Base-by-base conservation (phyloP, 2,888 invertebrate genomes). In the Diogma glabrata region DNA sequence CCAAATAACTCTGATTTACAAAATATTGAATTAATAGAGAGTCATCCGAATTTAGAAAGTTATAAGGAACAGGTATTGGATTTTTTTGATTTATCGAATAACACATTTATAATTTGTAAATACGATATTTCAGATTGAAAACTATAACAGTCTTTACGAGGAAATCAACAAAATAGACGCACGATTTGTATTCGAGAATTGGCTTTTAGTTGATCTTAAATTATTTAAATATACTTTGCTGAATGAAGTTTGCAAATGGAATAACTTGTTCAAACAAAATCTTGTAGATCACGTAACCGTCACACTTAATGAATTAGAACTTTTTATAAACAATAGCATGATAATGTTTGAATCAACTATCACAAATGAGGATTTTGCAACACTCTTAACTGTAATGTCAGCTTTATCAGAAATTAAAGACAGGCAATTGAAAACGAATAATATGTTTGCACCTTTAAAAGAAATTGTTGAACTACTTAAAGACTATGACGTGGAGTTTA, bases 401-500 rank as follows among this genome's bases (percentile, higher is more conserved):
- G 84, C 87, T 57, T 72, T 96, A 36, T 80, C 81, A 56, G 73
- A 76, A 60, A 81, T 85, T n/a, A 79, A 84, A 59, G 92, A 94
- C 56, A 75, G 83, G n/a, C 85, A 85, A 57, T 73, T 76, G 33
- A 73, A 79, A 24, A 92, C 92, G 1, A 91, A 93, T 58, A 78
- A 76, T 33, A 90, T 93, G 87, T 95, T 95, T 64, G 89, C 87
- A 24, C 92, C 93, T 0, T 71, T 94, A 1, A 81, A 85, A 54
- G 84, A 88, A 59, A 89, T 87, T 38, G 89, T 94, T 47, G 84
- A 90, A 54, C 73, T 94, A 9, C 74, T 95, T 8, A 84, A 83
- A 61, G 76, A 79, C 1, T 94, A 93, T 61, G 84, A 86, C n/a
- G 87, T 91, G 16, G 87, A 90, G 59, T 46, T 46, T 5, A 46